Evolutionary conservation across 1,140 invertebrate genomes (phyloP), one percentile per base, ranked within the genome.

Genomic region (Eupristina koningsbergeri): DNA sequence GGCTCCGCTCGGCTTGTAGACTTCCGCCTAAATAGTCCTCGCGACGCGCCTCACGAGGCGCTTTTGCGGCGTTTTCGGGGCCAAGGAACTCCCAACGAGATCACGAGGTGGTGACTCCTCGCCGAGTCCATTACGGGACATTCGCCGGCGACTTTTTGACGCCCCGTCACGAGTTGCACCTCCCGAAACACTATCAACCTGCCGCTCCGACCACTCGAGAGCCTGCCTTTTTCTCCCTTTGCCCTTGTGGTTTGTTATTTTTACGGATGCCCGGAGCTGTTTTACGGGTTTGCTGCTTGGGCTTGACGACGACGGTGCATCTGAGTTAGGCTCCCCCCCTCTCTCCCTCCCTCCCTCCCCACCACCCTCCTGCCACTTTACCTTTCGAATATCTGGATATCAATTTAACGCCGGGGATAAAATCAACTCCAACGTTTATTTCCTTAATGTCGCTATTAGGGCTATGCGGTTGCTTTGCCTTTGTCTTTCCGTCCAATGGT

Each of bases 11-110:
- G 22, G 26, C 39, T 31, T 29, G 13, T 36, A 61, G n/a, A 58
- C 64, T 83, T 83, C 74, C 75, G 75, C 81, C 64, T 63, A 73
- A 78, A 83, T 73, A 83, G 74, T 82, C 80, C 71, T 76, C 17
- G 53, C 39, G 63, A 9, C 34, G 36, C 26, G 26, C 64, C 31
- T n/a, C 19, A 67, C 71, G 64, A 47, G 64, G 79, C 73, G 71
- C 64, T 1, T 71, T 63, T 61, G n/a, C n/a, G n/a, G n/a, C n/a
- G n/a, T 76, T 81, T 81, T 75, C 9, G 39, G 80, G 80, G 71
- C 73, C 71, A 81, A 81, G 39, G 73, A 81, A 81, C 80, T 75
- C 71, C 0, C 13, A 58, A 71, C 36, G 39, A 31, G 34, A 39
- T 71, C 39, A 15, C 69, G 63, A 36, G 63, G 31, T 67, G 15